Conservation (phyloP, 37 sponge, comb jelly and placozoan species). For the Aplysina aerophoba region DNA sequence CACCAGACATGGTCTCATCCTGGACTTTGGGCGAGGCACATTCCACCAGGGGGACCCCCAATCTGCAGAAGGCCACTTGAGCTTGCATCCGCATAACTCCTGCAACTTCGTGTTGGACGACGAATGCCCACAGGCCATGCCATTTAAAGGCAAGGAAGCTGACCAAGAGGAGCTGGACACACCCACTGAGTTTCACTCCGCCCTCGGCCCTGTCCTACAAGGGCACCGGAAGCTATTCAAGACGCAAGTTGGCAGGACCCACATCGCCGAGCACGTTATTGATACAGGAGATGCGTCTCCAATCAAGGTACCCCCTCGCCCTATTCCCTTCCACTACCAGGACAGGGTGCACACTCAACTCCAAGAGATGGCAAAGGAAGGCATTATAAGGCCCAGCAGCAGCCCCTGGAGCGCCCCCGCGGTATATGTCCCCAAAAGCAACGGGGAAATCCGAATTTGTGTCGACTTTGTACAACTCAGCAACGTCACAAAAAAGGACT, state of each 20-base stretch:
- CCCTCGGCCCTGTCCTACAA: neutral
- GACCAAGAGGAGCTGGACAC: neutral
- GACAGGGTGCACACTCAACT: constrained; percentile 6
- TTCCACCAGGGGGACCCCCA: neutral
- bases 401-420: constrained; percentile 2
- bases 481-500: constrained; percentile 12
- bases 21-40: neutral
- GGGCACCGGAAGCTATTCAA: neutral
- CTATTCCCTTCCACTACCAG: constrained; percentile 26
- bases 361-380: neutral
- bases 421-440: neutral
- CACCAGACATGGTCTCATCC: neutral
- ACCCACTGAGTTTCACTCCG: neutral
- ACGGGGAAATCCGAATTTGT: constrained; percentile 19
- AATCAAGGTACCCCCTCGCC: constrained; percentile 12
- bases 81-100: neutral
- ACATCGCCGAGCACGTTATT: constrained; percentile 3
- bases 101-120: neutral
- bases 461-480: constrained; percentile 23
- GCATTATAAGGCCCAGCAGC: neutral
- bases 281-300: constrained; percentile 2
- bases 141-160: neutral
- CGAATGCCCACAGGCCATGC: neutral
- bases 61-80: neutral
- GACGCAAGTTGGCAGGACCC: neutral